phyloP scores from a whole-genome alignment of 37 sponge, comb jelly and placozoan genomes.

The Beroe forskalii region DNA sequence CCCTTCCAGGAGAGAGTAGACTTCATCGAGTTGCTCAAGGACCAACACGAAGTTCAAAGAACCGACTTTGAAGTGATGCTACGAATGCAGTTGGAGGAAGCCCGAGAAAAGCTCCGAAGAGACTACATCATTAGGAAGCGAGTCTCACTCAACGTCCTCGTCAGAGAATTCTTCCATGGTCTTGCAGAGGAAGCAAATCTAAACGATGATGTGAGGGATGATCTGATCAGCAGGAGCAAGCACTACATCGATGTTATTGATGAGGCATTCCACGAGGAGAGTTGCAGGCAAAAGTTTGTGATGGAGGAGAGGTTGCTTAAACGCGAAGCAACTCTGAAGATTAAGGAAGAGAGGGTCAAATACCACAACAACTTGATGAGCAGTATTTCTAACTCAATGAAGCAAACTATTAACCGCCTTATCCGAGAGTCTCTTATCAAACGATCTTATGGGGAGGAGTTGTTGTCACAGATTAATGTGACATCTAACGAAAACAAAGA shows the following conservation, averaged over 20 bases:
- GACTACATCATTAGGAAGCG: conserved; percentile 44
- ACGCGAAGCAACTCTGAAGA: conserved; percentile 32
- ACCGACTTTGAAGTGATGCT: conserved; percentile 36
- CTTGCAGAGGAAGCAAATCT: conserved; percentile 55
- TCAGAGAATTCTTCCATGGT: background rate
- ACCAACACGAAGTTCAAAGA: conserved; percentile 50
- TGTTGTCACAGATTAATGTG: conserved; percentile 11
- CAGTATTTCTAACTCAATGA: conserved; percentile 54
- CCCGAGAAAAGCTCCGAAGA: conserved; percentile 36
- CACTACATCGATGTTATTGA: conserved; percentile 65
- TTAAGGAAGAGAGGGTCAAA: conserved; percentile 40
- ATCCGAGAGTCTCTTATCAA: conserved; percentile 57
- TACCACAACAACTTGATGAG: conserved; percentile 62
- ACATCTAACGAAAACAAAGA: conserved; percentile 50
- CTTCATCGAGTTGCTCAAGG: conserved; percentile 42
- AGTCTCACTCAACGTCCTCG: conserved; percentile 15
- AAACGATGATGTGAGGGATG: conserved; percentile 48
- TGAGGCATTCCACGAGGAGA: conserved; percentile 60
- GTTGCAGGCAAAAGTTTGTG: conserved; percentile 58
- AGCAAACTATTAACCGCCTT: conserved; percentile 60
- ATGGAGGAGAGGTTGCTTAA: conserved; percentile 45
- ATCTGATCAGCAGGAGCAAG: conserved; percentile 58
- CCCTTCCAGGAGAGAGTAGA: conserved; percentile 62
- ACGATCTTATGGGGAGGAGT: conserved; percentile 32
- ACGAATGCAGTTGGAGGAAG: conserved; percentile 45